phyloP scores from a whole-genome alignment of 1,140 invertebrate species.

The Aricia agestis region DNA sequence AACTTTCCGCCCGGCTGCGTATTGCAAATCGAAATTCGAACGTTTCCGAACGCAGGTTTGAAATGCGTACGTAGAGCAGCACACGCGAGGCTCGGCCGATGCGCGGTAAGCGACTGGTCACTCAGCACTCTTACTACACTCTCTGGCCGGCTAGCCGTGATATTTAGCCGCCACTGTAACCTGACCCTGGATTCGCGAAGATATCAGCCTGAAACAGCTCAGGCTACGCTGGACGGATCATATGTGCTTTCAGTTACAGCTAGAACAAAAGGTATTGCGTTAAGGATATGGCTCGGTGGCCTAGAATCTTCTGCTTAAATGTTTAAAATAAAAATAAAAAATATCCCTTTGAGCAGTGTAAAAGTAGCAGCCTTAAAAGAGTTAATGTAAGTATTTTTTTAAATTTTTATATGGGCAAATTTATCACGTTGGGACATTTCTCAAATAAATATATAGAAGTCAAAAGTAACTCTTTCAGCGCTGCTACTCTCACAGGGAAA shows the following conservation, averaged over 20 bases:
- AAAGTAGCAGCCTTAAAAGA: too few relatives aligned
- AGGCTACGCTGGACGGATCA: conserved; percentile 24
- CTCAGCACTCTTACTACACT: conserved; percentile 50
- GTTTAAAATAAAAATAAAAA: neutral
- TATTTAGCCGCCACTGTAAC: conserved; percentile 37
- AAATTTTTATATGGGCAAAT: too few relatives aligned
- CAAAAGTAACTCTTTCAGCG: too few relatives aligned
- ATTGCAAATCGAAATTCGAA: conserved; percentile 51
- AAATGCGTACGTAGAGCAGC: conserved; percentile 61
- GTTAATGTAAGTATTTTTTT: too few relatives aligned
- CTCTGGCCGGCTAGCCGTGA: conserved; percentile 60
- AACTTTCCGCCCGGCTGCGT: conserved; percentile 55
- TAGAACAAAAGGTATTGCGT: conserved; percentile 2
- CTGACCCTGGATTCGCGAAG: neutral
- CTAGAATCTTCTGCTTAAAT: conserved; percentile 2
- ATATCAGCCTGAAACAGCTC: conserved; percentile 29
- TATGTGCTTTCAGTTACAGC: conserved; percentile 31
- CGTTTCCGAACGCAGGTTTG: conserved; percentile 57
- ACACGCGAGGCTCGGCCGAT: conserved; percentile 58
- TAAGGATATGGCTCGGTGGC: neutral
- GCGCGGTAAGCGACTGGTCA: conserved; percentile 65
- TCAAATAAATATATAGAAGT: too few relatives aligned
- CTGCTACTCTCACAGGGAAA: too few relatives aligned
- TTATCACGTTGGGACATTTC: too few relatives aligned
- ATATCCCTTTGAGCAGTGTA: neutral